Percentiles rank a stretch among this genome's conserved stretches.
phyloP scores from a whole-genome alignment of 64 coral and sea anemone species.

The Montipora cactus region DNA sequence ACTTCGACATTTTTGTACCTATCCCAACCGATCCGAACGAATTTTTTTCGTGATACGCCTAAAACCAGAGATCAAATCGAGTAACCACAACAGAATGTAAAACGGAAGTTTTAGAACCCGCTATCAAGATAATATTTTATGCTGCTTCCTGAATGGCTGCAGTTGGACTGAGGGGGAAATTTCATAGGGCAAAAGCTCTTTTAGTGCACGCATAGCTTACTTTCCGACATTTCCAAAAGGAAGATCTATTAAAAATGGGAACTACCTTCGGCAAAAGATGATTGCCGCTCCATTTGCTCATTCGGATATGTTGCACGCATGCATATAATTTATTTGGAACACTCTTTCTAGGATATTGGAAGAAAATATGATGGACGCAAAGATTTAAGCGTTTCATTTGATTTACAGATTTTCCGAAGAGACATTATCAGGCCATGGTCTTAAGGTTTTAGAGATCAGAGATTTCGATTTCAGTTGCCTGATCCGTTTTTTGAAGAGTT shows the following conservation, averaged over 20 bases:
- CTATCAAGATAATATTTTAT: slow-evolving; percentile 11
- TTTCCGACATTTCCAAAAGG: neutral
- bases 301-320: too few relatives aligned
- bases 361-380: too few relatives aligned
- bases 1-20: neutral
- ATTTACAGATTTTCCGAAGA: too few relatives aligned
- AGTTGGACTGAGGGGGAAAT: neutral
- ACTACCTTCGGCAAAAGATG: too few relatives aligned
- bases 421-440: too few relatives aligned
- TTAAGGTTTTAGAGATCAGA: too few relatives aligned
- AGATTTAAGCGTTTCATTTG: too few relatives aligned
- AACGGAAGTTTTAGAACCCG: slow-evolving; percentile 10
- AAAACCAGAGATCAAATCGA: neutral
- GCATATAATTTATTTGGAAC: too few relatives aligned
- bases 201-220: neutral
- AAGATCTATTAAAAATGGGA: neutral
- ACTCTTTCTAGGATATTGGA: too few relatives aligned
- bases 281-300: too few relatives aligned
- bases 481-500: too few relatives aligned
- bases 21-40: neutral
- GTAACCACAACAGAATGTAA: neutral
- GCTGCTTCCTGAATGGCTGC: slow-evolving; percentile 1
- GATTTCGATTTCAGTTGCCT: too few relatives aligned
- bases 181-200: neutral
- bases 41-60: slow-evolving; percentile 35